These are phyloP conservation scores for Isichthys henryi DNA, from an alignment of 2,113 vertebrate genomes.

Conservation along the genomic window DNA sequence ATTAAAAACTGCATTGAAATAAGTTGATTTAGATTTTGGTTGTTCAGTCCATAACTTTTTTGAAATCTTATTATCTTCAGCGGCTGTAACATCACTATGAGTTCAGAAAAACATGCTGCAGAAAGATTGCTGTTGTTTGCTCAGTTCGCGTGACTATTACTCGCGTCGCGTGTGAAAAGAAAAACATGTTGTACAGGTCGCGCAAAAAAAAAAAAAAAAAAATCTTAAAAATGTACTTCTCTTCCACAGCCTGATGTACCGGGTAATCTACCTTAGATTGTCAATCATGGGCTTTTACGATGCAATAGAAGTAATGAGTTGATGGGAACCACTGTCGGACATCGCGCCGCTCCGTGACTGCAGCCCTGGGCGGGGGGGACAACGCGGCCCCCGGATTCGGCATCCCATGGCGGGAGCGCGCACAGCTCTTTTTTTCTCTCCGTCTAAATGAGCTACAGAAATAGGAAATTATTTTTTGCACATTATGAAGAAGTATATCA, in stretches of 20 bases:
- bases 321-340: not conserved
- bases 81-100: constrained; percentile 7
- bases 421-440: not conserved
- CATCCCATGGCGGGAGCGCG: not conserved
- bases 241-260: not conserved
- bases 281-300: not conserved
- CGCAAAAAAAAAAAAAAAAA: not conserved
- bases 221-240: not conserved
- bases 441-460: not conserved
- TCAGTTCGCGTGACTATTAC: not conserved
- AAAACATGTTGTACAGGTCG: not conserved
- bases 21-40: not conserved
- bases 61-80: constrained; percentile 17
- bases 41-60: not conserved
- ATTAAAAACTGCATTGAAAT: not conserved
- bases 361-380: not conserved
- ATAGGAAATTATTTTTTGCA: not conserved
- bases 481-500: not conserved
- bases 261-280: not conserved
- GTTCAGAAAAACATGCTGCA: not conserved
- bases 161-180: not conserved
- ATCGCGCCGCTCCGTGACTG: not conserved
- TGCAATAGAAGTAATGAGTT: not conserved
- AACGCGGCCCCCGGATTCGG: too few species aligned
- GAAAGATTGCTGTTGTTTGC: not conserved